Conservation (phyloP, 2,888 invertebrate species). For the Apoderus coryli region DNA sequence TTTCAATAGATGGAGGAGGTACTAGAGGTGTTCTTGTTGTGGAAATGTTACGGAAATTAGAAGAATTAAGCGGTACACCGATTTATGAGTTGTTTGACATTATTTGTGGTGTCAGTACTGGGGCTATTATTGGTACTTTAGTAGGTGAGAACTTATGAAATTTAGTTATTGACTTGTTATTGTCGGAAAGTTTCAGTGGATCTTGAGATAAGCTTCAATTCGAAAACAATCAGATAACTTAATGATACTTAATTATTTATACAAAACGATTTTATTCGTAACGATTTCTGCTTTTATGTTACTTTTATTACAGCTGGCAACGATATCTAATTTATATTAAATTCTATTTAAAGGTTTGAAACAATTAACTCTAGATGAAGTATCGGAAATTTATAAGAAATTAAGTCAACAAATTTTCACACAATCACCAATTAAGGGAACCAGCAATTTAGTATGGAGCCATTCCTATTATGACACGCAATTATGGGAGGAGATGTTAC, state of each 20-base stretch:
- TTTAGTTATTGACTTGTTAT: too few relatives aligned
- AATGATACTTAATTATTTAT: too few relatives aligned
- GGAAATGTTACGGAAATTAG: conserved; percentile 65
- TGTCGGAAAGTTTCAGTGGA: too few relatives aligned
- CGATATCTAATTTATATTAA: too few relatives aligned
- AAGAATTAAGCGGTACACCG: conserved; percentile 49
- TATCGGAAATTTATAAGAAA: conserved; percentile 43
- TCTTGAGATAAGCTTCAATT: too few relatives aligned
- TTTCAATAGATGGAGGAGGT: conserved; percentile 85
- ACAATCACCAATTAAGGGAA: conserved; percentile 49
- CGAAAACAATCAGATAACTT: too few relatives aligned
- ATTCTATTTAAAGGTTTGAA: too few relatives aligned
- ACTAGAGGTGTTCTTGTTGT: conserved; percentile 76
- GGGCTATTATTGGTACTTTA: conserved; percentile 52
- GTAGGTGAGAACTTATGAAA: conserved; percentile 51
- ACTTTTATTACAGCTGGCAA: too few relatives aligned
- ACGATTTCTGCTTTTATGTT: conserved; percentile 1
- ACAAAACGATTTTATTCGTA: background rate
- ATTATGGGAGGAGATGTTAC: conserved; percentile 65
- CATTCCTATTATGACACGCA: conserved; percentile 82
- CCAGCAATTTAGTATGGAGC: conserved; percentile 64
- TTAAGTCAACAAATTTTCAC: conserved; percentile 51
- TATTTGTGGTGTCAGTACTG: conserved; percentile 72
- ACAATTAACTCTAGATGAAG: conserved; percentile 43
- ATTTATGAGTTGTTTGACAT: conserved; percentile 76